These are phyloP conservation scores for Thecocarcelia acutangulata DNA, from an alignment of 2,888 invertebrate genomes.

Conservation along the genomic window DNA sequence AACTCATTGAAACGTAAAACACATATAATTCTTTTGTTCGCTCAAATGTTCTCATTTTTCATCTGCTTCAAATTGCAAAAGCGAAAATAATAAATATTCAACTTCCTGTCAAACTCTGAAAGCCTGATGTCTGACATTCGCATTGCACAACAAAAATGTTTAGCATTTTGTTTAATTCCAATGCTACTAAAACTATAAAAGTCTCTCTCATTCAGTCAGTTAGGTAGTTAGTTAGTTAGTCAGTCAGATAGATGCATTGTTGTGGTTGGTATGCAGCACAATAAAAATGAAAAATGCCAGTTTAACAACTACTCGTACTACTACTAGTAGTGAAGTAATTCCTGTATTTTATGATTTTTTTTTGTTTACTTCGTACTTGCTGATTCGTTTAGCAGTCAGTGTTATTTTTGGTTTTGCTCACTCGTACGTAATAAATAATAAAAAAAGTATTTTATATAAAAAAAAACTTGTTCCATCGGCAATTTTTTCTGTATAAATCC, in stretches of 20 bases:
- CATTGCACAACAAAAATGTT: slow-evolving; percentile 77
- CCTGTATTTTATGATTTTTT: slow-evolving; percentile 14
- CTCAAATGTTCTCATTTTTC: not conserved
- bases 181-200: slow-evolving; percentile 40
- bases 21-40: not conserved
- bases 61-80: not conserved
- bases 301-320: not conserved
- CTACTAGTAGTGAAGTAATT: not conserved
- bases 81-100: slow-evolving; percentile 6
- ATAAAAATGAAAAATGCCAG: slow-evolving; percentile 3
- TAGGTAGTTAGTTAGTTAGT: not conserved
- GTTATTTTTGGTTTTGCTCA: not conserved
- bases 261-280: not conserved
- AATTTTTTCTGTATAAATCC: slow-evolving; percentile 8
- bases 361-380: not conserved
- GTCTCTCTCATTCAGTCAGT: slow-evolving; percentile 11
- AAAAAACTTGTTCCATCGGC: not conserved
- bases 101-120: slow-evolving; percentile 72
- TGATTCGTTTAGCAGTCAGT: not conserved
- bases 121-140: slow-evolving; percentile 78
- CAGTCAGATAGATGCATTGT: slow-evolving; percentile 4
- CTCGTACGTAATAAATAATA: not conserved
- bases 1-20: not conserved
- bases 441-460: too few relatives aligned
- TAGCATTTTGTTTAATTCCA: slow-evolving; percentile 66